Conservation (phyloP, 2,888 invertebrate genomes). For the Athripsodes cinereus region DNA sequence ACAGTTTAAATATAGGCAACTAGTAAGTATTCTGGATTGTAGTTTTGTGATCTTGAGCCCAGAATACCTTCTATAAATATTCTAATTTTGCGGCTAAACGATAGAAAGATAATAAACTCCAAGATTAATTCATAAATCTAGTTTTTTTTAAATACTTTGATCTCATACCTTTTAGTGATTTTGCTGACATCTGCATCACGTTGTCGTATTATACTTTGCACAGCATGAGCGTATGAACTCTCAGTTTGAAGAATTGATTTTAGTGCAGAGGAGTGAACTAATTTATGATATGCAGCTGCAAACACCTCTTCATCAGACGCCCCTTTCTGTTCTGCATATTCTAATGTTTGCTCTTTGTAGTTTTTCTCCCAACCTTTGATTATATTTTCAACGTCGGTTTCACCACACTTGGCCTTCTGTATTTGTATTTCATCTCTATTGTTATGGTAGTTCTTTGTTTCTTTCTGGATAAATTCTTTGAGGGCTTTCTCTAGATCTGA, state of each 20-base stretch:
- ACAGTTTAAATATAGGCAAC: too few species aligned
- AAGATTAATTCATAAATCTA: not conserved
- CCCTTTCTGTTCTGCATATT: slow-evolving; percentile 75
- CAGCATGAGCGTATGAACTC: slow-evolving; percentile 76
- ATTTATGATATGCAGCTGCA: slow-evolving; percentile 75
- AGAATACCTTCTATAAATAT: too few species aligned
- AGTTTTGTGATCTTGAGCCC: too few species aligned
- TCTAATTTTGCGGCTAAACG: too few species aligned
- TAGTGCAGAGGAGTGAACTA: slow-evolving; percentile 79
- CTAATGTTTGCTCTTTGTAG: slow-evolving; percentile 75
- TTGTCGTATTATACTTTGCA: slow-evolving; percentile 64
- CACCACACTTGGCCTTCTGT: slow-evolving; percentile 54
- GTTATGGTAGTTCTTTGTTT: slow-evolving; percentile 64
- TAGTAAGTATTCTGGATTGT: too few species aligned
- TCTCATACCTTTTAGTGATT: slow-evolving; percentile 55
- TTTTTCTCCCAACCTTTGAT: slow-evolving; percentile 74
- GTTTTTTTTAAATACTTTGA: not conserved
- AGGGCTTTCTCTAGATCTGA: slow-evolving; percentile 56
- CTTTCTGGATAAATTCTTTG: slow-evolving; percentile 55
- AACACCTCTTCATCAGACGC: slow-evolving; percentile 83
- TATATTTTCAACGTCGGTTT: slow-evolving; percentile 65
- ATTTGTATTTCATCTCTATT: slow-evolving; percentile 57
- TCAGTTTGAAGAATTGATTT: slow-evolving; percentile 86
- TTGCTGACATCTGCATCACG: slow-evolving; percentile 67
- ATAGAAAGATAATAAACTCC: too few species aligned